These are phyloP conservation scores for Aphaenogaster rudis DNA, from an alignment of 1,140 invertebrate genomes.

Conservation along the genomic window DNA sequence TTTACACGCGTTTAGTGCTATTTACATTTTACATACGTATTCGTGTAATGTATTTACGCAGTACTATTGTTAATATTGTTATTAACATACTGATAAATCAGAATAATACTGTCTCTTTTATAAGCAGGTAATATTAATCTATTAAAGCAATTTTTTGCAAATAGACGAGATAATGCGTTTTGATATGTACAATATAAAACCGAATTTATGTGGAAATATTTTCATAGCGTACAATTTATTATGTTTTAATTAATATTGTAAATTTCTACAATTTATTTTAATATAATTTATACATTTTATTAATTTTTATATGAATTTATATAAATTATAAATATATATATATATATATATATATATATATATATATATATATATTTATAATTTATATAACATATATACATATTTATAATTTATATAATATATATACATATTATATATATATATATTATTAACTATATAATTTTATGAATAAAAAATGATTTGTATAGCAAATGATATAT, in stretches of 20 bases:
- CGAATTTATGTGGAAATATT: not conserved
- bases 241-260: not conserved
- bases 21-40: slow-evolving; percentile 12
- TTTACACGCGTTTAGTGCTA: not conserved
- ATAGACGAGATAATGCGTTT: not conserved
- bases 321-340: too few species aligned
- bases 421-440: too few species aligned
- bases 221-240: not conserved
- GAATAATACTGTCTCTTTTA: slow-evolving; percentile 3
- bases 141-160: not conserved
- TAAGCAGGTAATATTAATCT: slow-evolving; percentile 10
- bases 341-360: too few species aligned
- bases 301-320: not conserved
- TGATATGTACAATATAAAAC: not conserved
- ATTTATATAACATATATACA: too few species aligned
- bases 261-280: not conserved
- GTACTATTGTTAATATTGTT: not conserved
- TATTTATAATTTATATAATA: too few species aligned
- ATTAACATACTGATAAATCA: not conserved
- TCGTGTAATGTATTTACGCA: not conserved
- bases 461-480: too few species aligned
- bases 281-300: not conserved
- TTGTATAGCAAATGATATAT: not conserved
- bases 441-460: too few species aligned
- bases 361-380: too few species aligned